These are phyloP conservation scores for Lates japonicus DNA, from an alignment of 2,797 vertebrate species.

Conservation along the genomic window DNA sequence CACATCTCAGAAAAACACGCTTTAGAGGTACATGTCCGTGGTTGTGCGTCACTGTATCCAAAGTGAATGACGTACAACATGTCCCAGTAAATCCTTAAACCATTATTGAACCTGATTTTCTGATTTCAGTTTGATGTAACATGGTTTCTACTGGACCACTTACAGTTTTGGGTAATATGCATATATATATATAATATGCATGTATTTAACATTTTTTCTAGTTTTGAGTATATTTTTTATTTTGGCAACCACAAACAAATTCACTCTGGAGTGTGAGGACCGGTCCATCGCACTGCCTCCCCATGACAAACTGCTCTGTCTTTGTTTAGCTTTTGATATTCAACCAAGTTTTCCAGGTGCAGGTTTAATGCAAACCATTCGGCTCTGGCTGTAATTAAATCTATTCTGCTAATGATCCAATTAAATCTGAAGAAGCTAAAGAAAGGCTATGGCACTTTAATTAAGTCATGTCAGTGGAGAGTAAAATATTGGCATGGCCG, in stretches of 20 bases:
- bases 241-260: neutral
- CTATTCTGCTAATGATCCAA: conserved; percentile 79
- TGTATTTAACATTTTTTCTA: neutral
- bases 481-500: conserved; percentile 66
- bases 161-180: neutral
- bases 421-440: conserved; percentile 76
- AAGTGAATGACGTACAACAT: no score
- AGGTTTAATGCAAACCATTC: conserved; percentile 69
- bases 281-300: neutral
- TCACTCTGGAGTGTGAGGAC: neutral
- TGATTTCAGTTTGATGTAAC: no score
- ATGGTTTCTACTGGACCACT: neutral
- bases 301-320: conserved; percentile 42
- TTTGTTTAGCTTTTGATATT: conserved; percentile 58
- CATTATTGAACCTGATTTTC: no score
- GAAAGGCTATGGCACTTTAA: conserved; percentile 74
- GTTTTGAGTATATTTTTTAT: neutral
- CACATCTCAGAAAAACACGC: no score
- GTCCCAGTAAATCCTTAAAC: no score
- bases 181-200: no score
- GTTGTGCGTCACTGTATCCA: no score
- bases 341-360: conserved; percentile 70
- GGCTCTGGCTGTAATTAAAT: conserved; percentile 77
- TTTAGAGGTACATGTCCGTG: no score
- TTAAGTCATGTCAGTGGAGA: conserved; percentile 74